Base-by-base conservation (phyloP, 64 coral and sea anemone species). In the Pocillopora verrucosa region DNA sequence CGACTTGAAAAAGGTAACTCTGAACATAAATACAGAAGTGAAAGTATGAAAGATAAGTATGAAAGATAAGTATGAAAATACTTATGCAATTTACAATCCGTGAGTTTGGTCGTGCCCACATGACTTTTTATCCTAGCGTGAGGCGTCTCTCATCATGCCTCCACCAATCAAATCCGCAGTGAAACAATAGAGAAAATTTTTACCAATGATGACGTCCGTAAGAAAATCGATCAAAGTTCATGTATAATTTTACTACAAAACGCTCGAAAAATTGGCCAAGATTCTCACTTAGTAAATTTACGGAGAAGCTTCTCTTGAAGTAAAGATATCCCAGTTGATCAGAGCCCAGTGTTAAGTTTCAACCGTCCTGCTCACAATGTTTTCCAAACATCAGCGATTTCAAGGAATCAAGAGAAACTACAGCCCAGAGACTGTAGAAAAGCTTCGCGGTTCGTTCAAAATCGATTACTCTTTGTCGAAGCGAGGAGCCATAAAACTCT, bases 391-490 rank as follows among this genome's bases (percentile, higher is more conserved):
- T 16, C 90, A 99, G 59, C 82, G 97, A 87, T 99, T 61, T 65
- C 88, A 88, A 75, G 94, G 97, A 12, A 91, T 99, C 57, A 99
- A 93, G 74, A 85, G 94, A 25, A 92, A 99, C 62, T 99, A 99
- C 58, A 88, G 77, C 19, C 87, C 65, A 9, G 91, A 92, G 57
- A 86, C 89, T 74, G 97, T 99, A 9, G 74, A 92, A 86, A 90
- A 84, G 22, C 80, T 99, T 10, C 70, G 94, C 26, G 97, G 97
- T n/a, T 93, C 97, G 25, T 20, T 99, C 11, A 90, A 93, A 81
- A 81, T 99, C 45, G 93, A 99, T 57, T 82, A 99, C 51, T 93
- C 97, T 2, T 85, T 99, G 16, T 94, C 97, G 30, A 95, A 89
- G 75, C 83, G 91, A 14, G 97, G 97, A 16, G 87, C 97, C 13